Evolutionary conservation across 2,113 vertebrate genomes (phyloP).

Genomic region (Lagopus leucura): DNA sequence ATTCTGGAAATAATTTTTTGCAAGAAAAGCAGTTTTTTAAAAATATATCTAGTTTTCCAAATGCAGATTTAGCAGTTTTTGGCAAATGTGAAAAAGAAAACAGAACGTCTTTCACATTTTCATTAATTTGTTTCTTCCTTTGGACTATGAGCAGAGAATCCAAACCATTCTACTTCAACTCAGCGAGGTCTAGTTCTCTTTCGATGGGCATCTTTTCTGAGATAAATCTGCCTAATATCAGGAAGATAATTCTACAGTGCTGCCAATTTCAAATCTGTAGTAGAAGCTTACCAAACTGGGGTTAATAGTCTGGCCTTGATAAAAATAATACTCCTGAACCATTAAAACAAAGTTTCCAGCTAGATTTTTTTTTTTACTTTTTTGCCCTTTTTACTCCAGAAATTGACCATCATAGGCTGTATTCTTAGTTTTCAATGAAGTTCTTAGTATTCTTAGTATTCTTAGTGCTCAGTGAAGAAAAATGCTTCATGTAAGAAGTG

Average conservation of each 20-base stretch:
- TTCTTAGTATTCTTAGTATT: too few relatives aligned
- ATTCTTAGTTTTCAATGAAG: too few relatives aligned
- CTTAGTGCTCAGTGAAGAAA: background rate
- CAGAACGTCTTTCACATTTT: background rate
- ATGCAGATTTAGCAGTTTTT: background rate
- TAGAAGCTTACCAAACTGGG: background rate
- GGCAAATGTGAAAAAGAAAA: background rate
- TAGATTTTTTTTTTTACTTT: background rate
- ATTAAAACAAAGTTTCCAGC: background rate
- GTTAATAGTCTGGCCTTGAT: background rate
- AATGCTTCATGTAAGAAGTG: background rate
- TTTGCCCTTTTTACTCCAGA: background rate
- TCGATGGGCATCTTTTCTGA: background rate
- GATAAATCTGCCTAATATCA: background rate
- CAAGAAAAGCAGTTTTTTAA: background rate
- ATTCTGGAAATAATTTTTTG: background rate
- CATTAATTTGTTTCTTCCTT: background rate
- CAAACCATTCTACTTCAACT: background rate
- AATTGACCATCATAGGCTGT: background rate
- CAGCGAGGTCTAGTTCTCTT: background rate
- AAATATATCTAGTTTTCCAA: background rate
- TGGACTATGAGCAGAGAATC: background rate
- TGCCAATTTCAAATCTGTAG: background rate
- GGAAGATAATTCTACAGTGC: background rate
- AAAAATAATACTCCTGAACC: background rate